Percentiles rank a stretch among this genome's conserved stretches.
phyloP scores from a whole-genome alignment of 2,888 invertebrate genomes.

The Sinohyriopsis cumingii region DNA sequence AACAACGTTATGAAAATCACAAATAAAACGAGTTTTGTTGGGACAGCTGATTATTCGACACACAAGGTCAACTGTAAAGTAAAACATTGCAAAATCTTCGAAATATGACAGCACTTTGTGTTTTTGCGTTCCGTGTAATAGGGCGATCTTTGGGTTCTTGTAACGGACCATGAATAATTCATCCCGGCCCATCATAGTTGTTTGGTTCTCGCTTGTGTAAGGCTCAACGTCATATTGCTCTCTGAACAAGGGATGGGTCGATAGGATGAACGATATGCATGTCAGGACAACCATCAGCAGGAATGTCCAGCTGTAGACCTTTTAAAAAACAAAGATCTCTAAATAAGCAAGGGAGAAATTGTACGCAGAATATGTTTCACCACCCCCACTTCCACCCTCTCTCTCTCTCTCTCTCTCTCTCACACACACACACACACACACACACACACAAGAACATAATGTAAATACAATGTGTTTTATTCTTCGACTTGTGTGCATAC shows the following conservation, averaged over 20 bases:
- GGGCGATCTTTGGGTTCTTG: slow-evolving; percentile 13
- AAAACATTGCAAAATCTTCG: slow-evolving; percentile 48
- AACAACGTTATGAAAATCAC: slow-evolving; percentile 32
- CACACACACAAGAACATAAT: no score
- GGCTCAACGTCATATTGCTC: slow-evolving; percentile 1
- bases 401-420: no score
- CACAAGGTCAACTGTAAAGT: slow-evolving; percentile 61
- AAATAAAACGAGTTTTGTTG: slow-evolving; percentile 36
- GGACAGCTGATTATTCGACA: slow-evolving; percentile 49
- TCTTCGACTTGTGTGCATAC: no score
- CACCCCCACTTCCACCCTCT: no score
- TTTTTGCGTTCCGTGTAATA: slow-evolving; percentile 18
- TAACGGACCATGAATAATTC: slow-evolving; percentile 13
- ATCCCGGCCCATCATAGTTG: slow-evolving; percentile 8
- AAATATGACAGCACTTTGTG: slow-evolving; percentile 42
- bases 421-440: no score
- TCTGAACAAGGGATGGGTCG: slow-evolving; percentile 34
- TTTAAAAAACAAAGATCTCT: no score
- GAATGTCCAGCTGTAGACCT: slow-evolving; percentile 36
- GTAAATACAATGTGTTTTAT: no score
- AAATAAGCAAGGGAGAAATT: no score
- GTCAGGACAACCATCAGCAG: slow-evolving; percentile 34
- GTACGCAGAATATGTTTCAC: no score
- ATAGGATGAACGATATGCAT: slow-evolving; percentile 33
- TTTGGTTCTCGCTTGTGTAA: slow-evolving; percentile 14